Base-by-base conservation (phyloP, 2,797 vertebrate species). In the Novumbra hubbsi region DNA sequence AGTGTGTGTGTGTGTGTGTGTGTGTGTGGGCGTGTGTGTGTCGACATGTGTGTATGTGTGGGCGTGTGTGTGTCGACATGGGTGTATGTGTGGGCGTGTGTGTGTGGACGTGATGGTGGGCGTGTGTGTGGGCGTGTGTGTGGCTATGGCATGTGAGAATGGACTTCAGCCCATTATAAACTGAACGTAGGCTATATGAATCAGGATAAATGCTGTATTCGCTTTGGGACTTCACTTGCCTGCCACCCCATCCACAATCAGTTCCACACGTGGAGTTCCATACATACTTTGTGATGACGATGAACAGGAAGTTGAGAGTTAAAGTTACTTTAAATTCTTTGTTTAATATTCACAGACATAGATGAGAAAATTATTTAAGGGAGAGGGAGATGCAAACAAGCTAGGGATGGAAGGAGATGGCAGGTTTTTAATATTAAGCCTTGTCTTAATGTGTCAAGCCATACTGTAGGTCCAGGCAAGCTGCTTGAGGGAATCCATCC, bases 291-390 rank as follows among this genome's bases (percentile, higher is more conserved):
- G 34, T 38, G 70, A 71, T 68, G 12, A 71, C 63, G 12, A 72
- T 4, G 67, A 71, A 41, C 30, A 41, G 62, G 69, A 21, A 8
- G 52, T 67, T 14, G 32, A 74, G 68, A 49, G 72, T 24, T 38
- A 64, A 38, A 28, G 70, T 72, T 70, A 67, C 66, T 73, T 41
- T 17, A 66, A 48, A 38, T 34, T 71, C 38, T 68, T 71, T 50
- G 49, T 67, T 71, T 78, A 74, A 74, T 76, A 74, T 78, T 76
- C 69, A 76, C 74, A 64, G 70, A 76, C 62, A 76, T 16, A 34
- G 16, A 21, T 1, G 67, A 38, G 2, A 38, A 38, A 38, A 38
- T 4, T 4, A 38, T 38, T 4, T 38, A 38, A 38, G 5, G 32
- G 34, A 5, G 34, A 38, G 34, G 32, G 32, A 32, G 32, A 32